A percentile compares a stretch with the other conserved stretches of the same genome.
Evolutionary conservation across 2,797 vertebrate genomes (phyloP).

Genomic region (Glossophaga mutica): DNA sequence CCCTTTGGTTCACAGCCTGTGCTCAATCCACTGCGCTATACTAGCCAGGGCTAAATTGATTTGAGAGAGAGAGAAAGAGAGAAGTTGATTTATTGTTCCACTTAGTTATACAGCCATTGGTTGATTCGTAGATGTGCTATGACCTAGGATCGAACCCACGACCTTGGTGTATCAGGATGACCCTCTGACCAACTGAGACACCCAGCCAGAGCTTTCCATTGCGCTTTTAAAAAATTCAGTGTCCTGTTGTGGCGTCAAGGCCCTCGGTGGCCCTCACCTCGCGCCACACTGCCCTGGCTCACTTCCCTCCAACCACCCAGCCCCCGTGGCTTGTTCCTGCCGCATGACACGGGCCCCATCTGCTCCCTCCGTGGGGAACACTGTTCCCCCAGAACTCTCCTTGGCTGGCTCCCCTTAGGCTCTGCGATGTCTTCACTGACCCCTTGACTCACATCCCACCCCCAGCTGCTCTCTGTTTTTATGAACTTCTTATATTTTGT

Average conservation of each 20-base stretch:
- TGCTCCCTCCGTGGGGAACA: not conserved
- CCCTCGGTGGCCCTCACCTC: not conserved
- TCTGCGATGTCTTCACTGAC: not conserved
- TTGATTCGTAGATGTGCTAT: not conserved
- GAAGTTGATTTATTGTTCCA: not conserved
- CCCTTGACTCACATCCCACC: not conserved
- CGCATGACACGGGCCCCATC: not conserved
- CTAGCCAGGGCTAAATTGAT: not conserved
- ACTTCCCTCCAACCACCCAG: not conserved
- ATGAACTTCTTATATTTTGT: not conserved
- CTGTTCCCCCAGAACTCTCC: not conserved
- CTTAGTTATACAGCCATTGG: not conserved
- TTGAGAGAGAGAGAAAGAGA: no score
- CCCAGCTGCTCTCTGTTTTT: not conserved
- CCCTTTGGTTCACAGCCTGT: fast-evolving
- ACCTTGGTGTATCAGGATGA: not conserved
- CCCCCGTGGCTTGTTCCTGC: not conserved
- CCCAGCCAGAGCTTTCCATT: not conserved
- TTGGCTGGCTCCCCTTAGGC: not conserved
- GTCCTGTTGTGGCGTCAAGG: not conserved
- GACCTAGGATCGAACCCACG: not conserved
- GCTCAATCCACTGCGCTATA: not conserved
- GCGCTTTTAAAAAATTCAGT: not conserved
- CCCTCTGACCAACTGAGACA: not conserved
- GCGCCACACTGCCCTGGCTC: not conserved